Conservation (phyloP, 1,140 invertebrate genomes). For the Oscheius sp. region DNA sequence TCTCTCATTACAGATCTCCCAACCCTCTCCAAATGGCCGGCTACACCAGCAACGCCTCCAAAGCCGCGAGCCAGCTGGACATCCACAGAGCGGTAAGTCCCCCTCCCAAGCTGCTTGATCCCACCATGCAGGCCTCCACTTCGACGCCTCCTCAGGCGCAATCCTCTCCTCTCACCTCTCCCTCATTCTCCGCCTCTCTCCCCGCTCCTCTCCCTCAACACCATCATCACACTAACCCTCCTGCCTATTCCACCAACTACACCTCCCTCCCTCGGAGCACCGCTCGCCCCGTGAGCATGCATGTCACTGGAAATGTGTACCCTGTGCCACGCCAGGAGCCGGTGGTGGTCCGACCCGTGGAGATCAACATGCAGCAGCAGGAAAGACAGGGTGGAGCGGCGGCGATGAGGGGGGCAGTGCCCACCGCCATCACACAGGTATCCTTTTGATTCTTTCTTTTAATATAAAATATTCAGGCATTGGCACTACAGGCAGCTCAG, state of each 20-base stretch:
- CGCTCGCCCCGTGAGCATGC: neutral
- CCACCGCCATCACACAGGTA: slow-evolving; percentile 32
- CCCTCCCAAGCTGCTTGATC: neutral
- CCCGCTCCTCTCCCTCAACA: neutral
- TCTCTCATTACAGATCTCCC: neutral
- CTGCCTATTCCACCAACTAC: neutral
- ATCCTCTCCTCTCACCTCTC: neutral
- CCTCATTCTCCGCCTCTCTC: neutral
- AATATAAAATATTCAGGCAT: neutral
- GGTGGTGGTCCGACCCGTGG: slow-evolving; percentile 6
- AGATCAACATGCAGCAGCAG: slow-evolving; percentile 15
- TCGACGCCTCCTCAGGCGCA: neutral
- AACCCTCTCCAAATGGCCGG: slow-evolving; percentile 7
- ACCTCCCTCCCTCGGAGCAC: neutral
- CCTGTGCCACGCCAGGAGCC: slow-evolving; percentile 26
- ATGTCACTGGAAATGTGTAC: neutral
- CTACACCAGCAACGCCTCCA: neutral
- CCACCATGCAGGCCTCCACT: neutral
- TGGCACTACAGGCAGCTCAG: slow-evolving; percentile 13
- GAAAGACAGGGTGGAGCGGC: neutral
- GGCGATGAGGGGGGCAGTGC: slow-evolving; percentile 17
- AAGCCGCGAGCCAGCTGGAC: neutral
- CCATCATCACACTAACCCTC: neutral
- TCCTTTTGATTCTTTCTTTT: neutral
- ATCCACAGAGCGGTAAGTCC: slow-evolving; percentile 7